phyloP scores from a whole-genome alignment of 2,797 vertebrate species.

The Podarcis lilfordi region DNA sequence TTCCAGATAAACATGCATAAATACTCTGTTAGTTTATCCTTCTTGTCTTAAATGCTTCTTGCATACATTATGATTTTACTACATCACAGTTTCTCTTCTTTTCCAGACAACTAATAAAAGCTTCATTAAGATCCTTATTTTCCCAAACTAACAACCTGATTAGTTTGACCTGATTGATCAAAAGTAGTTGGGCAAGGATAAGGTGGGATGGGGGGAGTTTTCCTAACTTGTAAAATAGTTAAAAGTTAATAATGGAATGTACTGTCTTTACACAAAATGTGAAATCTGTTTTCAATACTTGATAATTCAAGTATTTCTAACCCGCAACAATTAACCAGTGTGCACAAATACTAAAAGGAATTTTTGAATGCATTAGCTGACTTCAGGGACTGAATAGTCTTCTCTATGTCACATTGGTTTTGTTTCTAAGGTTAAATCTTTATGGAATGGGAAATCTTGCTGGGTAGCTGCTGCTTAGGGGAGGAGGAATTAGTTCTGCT shows the following conservation, averaged over 20 bases:
- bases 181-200: not conserved
- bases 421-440: slow-evolving; percentile 1
- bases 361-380: not conserved
- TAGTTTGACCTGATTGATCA: not conserved
- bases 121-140: not conserved
- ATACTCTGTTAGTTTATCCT: not conserved
- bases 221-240: not conserved
- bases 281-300: not conserved
- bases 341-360: not conserved
- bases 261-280: not conserved
- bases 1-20: not conserved
- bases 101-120: not conserved
- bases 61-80: not conserved
- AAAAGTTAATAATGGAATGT: not conserved
- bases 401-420: not conserved
- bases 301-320: not conserved
- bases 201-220: not conserved
- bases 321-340: not conserved
- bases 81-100: not conserved
- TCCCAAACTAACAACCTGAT: not conserved
- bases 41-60: not conserved
- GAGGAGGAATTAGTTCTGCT: not conserved
- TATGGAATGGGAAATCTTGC: not conserved
- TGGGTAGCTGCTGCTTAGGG: not conserved
- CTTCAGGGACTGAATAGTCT: slow-evolving; percentile 7